A percentile compares a stretch with the other conserved stretches of the same genome.
Evolutionary conservation across 2,113 vertebrate genomes (phyloP).

Genomic region (Cranoglanis bouderius): DNA sequence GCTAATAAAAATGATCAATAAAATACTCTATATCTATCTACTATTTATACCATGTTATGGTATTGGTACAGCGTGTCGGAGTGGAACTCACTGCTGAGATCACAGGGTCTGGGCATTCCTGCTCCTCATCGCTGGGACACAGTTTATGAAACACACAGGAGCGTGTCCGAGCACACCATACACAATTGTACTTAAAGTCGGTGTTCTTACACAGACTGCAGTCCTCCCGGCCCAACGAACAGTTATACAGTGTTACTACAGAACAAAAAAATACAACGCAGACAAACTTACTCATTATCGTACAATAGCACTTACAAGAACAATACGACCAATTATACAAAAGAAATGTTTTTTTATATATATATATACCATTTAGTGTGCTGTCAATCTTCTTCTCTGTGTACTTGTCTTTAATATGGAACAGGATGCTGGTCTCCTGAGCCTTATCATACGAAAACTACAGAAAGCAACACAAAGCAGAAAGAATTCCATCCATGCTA

Average conservation of each 20-base stretch:
- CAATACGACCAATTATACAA: not conserved
- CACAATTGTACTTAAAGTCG: slow-evolving; percentile 74
- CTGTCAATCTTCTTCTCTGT: slow-evolving; percentile 88
- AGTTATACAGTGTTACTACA: slow-evolving; percentile 91
- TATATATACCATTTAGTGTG: slow-evolving; percentile 88
- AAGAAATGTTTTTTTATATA: no score
- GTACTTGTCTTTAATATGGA: slow-evolving; percentile 80
- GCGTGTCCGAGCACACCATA: slow-evolving; percentile 81
- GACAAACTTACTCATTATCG: not conserved
- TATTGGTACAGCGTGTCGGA: not conserved
- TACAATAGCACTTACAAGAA: not conserved
- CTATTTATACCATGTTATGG: no score
- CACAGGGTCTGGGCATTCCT: slow-evolving; percentile 80
- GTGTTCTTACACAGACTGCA: slow-evolving; percentile 90
- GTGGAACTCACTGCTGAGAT: slow-evolving; percentile 81
- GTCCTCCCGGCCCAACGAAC: slow-evolving; percentile 85
- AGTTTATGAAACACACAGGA: slow-evolving; percentile 81
- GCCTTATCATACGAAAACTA: slow-evolving; percentile 83
- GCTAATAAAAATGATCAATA: not conserved
- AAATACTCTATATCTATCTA: no score
- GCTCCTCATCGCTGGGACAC: slow-evolving; percentile 66
- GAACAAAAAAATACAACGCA: not conserved
- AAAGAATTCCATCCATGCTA: not conserved
- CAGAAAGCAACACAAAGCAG: slow-evolving; percentile 51
- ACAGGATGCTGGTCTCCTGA: slow-evolving; percentile 81